A percentile compares a stretch with the other conserved stretches of the same genome.
Evolutionary conservation across 2,113 vertebrate genomes (phyloP).

Genomic region (Lepus europaeus): DNA sequence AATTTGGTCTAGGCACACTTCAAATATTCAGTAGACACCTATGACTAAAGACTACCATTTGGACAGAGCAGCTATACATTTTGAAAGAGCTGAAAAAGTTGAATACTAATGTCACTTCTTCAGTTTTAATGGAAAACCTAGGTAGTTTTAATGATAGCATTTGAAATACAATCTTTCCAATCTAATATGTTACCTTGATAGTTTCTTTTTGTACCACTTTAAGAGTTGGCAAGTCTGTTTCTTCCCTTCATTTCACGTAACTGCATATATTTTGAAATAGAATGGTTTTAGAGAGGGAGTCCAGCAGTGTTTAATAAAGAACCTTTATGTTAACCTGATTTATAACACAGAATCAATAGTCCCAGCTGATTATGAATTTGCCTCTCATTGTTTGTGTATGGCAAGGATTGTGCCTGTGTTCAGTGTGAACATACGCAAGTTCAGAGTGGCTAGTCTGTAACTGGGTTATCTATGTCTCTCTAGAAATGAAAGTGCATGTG

Average conservation of each 20-base stretch:
- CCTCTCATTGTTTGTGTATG: neutral
- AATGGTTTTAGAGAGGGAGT: conserved; percentile 3
- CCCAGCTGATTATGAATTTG: conserved; percentile 17
- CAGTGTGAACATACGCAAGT: neutral
- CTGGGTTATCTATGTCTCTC: conserved; percentile 60
- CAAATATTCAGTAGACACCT: neutral
- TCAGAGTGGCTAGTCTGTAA: conserved; percentile 7
- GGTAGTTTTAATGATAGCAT: neutral
- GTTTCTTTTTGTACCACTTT: neutral
- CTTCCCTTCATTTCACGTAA: neutral
- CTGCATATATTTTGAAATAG: neutral
- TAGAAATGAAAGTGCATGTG: conserved; percentile 57
- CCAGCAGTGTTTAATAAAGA: neutral
- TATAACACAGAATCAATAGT: neutral
- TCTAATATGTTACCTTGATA: neutral
- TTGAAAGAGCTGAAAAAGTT: neutral
- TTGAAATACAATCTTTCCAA: neutral
- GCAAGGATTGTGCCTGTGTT: neutral
- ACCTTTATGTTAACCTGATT: neutral
- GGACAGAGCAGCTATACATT: neutral
- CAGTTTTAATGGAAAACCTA: neutral
- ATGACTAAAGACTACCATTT: neutral
- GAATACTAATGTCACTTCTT: neutral
- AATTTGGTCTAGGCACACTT: neutral
- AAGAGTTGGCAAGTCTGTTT: neutral